Conservation (phyloP, 2,113 vertebrate genomes). For the Tamias sibiricus region DNA sequence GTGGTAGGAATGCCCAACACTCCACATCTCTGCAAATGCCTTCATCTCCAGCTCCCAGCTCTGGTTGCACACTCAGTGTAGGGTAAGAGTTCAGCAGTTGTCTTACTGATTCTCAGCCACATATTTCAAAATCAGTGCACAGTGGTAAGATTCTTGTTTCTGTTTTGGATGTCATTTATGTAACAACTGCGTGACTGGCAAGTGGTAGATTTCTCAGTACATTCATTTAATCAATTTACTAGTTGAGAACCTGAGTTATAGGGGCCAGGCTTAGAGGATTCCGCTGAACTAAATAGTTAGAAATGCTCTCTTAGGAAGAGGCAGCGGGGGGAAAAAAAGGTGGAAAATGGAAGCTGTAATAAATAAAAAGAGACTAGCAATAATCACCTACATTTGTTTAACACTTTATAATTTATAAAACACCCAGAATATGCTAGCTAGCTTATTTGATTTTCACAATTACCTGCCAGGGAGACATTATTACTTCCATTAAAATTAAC, state of each 20-base stretch:
- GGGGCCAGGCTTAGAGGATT: neutral
- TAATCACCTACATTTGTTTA: slow-evolving; percentile 4
- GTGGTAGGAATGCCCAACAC: neutral
- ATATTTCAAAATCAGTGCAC: neutral
- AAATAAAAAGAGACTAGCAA: neutral
- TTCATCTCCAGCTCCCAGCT: neutral
- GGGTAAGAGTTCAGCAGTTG: neutral
- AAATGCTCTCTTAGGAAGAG: neutral
- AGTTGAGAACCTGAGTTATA: neutral
- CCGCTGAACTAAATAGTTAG: neutral
- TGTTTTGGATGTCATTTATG: slow-evolving; percentile 3
- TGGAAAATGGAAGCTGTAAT: neutral
- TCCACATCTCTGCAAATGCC: neutral
- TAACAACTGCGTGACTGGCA: neutral
- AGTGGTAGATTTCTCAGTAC: neutral
- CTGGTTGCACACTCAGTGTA: neutral
- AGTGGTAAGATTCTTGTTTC: neutral
- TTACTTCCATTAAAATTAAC: slow-evolving; percentile 68
- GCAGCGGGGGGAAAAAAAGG: neutral
- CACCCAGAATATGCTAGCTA: slow-evolving; percentile 17
- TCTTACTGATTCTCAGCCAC: neutral
- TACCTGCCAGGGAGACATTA: slow-evolving; percentile 57
- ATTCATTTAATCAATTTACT: neutral
- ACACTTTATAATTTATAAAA: slow-evolving; percentile 35
- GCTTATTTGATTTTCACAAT: slow-evolving; percentile 46